Evolutionary conservation across 1,140 invertebrate genomes (phyloP), one percentile per base, ranked within the genome.

Genomic region (Drosophila mayri): DNA sequence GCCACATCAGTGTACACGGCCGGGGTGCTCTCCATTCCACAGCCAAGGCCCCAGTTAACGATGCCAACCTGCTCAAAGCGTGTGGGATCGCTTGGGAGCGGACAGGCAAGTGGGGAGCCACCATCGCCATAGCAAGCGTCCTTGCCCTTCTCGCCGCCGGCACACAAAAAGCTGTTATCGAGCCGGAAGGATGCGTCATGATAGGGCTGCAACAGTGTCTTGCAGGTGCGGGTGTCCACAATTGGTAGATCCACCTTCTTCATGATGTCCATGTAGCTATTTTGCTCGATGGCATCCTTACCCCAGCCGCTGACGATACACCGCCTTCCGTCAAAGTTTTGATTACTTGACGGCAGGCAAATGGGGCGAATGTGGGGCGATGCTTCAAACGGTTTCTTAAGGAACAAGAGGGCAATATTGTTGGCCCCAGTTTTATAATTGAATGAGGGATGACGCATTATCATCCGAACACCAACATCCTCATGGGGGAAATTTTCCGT

Each of bases 261-360:
- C 79, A 96, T 84, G 25, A 96, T 94, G 5, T 95, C 94, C 16
- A 94, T 94, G 75, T 95, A 96, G 1, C 92, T 79, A 1, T 94
- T 94, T 61, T 93, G 88, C 22, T 93, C 92, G 95, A 95, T 95
- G 66, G 95, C 79, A 63, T 95, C 93, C 90, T 96, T 97, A 20
- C 97, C 97, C 97, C 97, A 98, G 12, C 97, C 97, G 65, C 94
- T 97, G 18, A 96, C 96, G 50, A 95, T 94, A 86, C 97, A 98
- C 92, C 91, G 30, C 90, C 79, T 37, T 92, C 92, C 12, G 94
- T 61, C 59, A 8, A 94, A 76, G 9, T 35, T 65, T 1, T 65
- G 94, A 85, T 47, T 37, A 14, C 64, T 22, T 5, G 40, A 65
- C 28, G 94, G 93, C 54, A 94, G 79, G 81, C 96, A 97, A 35